phyloP scores from a whole-genome alignment of 2,888 invertebrate genomes.

The Pseudococcus longispinus region DNA sequence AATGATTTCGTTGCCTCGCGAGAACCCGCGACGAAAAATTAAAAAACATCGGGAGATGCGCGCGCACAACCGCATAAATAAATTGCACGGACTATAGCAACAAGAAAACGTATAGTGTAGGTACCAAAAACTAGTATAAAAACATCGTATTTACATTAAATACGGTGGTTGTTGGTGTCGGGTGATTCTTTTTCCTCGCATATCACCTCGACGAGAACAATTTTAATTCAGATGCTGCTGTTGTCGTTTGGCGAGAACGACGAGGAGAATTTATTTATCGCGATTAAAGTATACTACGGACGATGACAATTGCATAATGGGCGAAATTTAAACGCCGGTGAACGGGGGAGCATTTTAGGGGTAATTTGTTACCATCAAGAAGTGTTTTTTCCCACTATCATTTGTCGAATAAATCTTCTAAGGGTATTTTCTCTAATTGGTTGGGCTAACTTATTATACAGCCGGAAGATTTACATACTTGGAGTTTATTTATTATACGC shows the following conservation, averaged over 20 bases:
- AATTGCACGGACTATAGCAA: background rate
- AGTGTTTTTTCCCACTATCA: background rate
- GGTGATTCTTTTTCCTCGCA: background rate
- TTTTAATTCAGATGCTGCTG: constrained; percentile 1
- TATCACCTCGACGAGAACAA: background rate
- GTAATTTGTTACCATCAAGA: background rate
- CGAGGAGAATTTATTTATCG: background rate
- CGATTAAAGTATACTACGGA: background rate
- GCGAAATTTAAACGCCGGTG: background rate
- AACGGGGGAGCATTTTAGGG: background rate
- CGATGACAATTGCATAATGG: constrained; percentile 23
- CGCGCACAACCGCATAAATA: no score
- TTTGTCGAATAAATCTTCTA: background rate
- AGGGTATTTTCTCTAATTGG: background rate
- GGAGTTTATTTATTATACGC: background rate
- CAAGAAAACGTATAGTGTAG: background rate
- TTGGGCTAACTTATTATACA: background rate
- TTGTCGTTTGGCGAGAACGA: constrained; percentile 13
- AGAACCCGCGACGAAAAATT: no score
- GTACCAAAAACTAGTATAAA: background rate
- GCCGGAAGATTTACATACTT: background rate
- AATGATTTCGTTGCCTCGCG: no score
- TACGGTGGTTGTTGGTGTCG: background rate
- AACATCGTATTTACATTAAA: constrained; percentile 24
- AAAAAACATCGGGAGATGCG: no score